A percentile compares a stretch with the other conserved stretches of the same genome.
These are phyloP conservation scores for Pteruthius melanotis DNA, from an alignment of 2,113 vertebrate species.

Conservation along the genomic window DNA sequence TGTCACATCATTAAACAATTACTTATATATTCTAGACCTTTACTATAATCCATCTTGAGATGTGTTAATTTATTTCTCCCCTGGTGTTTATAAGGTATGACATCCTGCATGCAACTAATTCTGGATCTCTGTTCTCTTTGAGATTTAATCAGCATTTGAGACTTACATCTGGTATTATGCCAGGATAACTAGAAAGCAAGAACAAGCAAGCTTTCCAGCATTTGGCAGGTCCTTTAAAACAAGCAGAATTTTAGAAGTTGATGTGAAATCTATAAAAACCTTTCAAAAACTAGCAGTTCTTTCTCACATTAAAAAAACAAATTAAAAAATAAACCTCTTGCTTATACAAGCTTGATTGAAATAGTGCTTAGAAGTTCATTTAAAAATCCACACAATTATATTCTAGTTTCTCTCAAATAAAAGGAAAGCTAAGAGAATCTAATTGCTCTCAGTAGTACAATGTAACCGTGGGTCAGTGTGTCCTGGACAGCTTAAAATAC, in stretches of 20 bases:
- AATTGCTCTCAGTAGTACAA: not conserved
- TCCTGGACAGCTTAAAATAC: not conserved
- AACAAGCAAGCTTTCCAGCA: conserved; percentile 2
- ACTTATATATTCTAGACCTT: conserved; percentile 29
- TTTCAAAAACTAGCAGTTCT: not conserved
- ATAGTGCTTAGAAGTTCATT: not conserved
- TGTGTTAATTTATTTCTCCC: conserved; percentile 34
- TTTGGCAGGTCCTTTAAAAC: not conserved
- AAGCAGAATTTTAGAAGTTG: not conserved
- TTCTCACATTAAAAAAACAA: not conserved
- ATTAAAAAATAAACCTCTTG: not conserved
- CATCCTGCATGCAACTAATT: conserved; percentile 44
- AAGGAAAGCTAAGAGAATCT: conserved; percentile 1
- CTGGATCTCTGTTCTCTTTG: not conserved
- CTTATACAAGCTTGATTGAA: not conserved
- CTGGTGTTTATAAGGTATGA: conserved; percentile 35
- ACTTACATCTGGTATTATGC: conserved; percentile 3
- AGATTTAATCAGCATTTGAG: conserved; percentile 50
- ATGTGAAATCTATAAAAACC: not conserved
- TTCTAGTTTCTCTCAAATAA: not conserved
- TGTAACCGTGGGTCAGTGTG: not conserved
- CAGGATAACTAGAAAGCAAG: conserved; percentile 4
- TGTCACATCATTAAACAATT: conserved; percentile 7
- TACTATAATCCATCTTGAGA: conserved; percentile 8
- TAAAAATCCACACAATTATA: not conserved